These are phyloP conservation scores for Notarius quadriscutis DNA, from an alignment of 2,113 vertebrate genomes.

Conservation along the genomic window DNA sequence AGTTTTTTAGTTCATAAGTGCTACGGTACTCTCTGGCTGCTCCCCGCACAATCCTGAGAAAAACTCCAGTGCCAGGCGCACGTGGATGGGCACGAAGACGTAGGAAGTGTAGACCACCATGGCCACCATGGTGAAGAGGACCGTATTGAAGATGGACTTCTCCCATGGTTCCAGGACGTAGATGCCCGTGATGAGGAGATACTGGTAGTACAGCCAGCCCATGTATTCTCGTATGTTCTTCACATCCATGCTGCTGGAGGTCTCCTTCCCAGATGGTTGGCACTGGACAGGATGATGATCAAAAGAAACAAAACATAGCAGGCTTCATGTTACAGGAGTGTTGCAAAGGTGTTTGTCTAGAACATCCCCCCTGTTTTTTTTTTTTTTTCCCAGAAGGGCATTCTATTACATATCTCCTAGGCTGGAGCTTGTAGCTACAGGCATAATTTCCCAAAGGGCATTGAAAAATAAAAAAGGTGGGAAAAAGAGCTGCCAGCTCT, in stretches of 20 bases:
- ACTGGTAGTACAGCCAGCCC: slow-evolving; percentile 95
- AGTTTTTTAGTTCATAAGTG: slow-evolving; percentile 73
- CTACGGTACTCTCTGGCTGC: slow-evolving; percentile 72
- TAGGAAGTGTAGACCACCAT: slow-evolving; percentile 96
- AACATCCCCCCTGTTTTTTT: not conserved
- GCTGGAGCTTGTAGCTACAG: not conserved
- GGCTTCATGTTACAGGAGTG: slow-evolving; percentile 4
- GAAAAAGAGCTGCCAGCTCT: not conserved
- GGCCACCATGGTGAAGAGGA: slow-evolving; percentile 83
- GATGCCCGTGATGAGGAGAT: slow-evolving; percentile 93
- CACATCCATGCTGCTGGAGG: slow-evolving; percentile 77
- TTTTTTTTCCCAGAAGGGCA: not conserved
- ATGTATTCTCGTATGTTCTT: slow-evolving; percentile 85
- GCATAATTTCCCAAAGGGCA: not conserved
- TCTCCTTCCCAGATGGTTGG: not conserved
- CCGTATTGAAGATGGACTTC: slow-evolving; percentile 87
- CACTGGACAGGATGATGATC: not conserved
- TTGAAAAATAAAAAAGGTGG: not conserved
- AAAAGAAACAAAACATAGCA: slow-evolving; percentile 13
- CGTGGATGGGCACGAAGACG: slow-evolving; percentile 91
- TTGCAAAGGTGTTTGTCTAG: not conserved
- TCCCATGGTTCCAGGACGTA: slow-evolving; percentile 97
- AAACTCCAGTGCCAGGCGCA: slow-evolving; percentile 87
- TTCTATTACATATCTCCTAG: not conserved
- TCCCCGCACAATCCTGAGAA: slow-evolving; percentile 85